A percentile compares a stretch with the other conserved stretches of the same genome.
Evolutionary conservation across 2,113 vertebrate genomes (phyloP).

Genomic region (Cygnus atratus): DNA sequence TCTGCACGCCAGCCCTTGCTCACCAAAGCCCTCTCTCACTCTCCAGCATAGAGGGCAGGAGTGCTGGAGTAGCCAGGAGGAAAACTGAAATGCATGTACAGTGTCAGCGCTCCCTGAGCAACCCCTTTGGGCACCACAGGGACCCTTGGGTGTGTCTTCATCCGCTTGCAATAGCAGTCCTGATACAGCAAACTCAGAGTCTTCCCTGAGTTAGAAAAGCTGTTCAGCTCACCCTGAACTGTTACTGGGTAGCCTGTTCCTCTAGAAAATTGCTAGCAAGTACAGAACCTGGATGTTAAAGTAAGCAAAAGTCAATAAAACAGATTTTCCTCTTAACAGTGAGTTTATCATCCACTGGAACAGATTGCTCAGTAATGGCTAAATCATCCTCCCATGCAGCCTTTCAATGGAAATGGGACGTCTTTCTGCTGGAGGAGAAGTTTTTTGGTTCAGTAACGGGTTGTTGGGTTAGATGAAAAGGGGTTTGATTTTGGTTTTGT

Average conservation of each 20-base stretch:
- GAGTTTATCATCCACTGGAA: not conserved
- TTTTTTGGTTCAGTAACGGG: not conserved
- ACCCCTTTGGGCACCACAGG: not conserved
- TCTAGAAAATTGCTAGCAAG: not conserved
- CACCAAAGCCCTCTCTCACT: not conserved
- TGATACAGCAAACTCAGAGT: not conserved
- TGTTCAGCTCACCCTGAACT: not conserved
- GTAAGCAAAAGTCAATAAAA: not conserved
- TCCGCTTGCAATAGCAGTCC: not conserved
- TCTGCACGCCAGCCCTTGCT: not conserved
- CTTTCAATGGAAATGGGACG: not conserved
- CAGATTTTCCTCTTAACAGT: too few relatives aligned
- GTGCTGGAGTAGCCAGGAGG: not conserved
- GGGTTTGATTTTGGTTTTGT: not conserved
- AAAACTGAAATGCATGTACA: not conserved
- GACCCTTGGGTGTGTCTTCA: not conserved
- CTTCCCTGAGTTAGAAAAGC: not conserved
- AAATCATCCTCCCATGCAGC: accelerated
- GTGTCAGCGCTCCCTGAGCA: not conserved
- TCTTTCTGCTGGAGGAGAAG: not conserved
- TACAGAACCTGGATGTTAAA: not conserved
- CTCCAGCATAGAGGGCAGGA: not conserved
- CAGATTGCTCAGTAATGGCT: not conserved
- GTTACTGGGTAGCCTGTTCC: not conserved
- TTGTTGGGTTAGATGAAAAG: not conserved